These are phyloP conservation scores for Microctenopoma steveboyesi DNA, from an alignment of 2,797 vertebrate species.

Conservation along the genomic window DNA sequence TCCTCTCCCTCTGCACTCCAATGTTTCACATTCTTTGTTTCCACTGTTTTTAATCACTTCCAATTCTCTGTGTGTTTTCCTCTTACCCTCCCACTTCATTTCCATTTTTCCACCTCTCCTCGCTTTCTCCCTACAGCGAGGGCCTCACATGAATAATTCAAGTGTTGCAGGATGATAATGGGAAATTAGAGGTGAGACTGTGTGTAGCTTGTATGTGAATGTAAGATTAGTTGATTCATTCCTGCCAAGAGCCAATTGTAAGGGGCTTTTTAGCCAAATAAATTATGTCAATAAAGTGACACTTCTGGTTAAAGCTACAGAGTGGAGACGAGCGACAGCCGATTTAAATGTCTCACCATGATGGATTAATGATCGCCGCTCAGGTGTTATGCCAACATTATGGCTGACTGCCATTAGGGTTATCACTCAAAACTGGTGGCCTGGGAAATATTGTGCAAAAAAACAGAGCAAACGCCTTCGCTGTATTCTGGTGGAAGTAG, in stretches of 20 bases:
- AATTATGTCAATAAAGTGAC: constrained; percentile 77
- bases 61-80: constrained; percentile 19
- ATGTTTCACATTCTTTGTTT: constrained; percentile 41
- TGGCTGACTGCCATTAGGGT: constrained; percentile 43
- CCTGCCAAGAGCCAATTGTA: constrained; percentile 65
- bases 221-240: constrained; percentile 61
- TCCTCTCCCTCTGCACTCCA: not conserved
- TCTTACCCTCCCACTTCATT: constrained; percentile 43
- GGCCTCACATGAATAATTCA: constrained; percentile 73
- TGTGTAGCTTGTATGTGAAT: constrained; percentile 39
- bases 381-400: constrained; percentile 68
- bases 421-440: constrained; percentile 48
- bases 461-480: not conserved
- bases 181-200: constrained; percentile 74
- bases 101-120: constrained; percentile 47
- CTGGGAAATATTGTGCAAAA: constrained; percentile 7
- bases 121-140: constrained; percentile 51
- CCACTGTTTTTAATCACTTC: constrained; percentile 35
- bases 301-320: constrained; percentile 65
- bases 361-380: constrained; percentile 63
- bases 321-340: constrained; percentile 54
- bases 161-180: constrained; percentile 71
- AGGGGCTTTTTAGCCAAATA: constrained; percentile 72
- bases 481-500: constrained; percentile 4
- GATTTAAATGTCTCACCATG: constrained; percentile 53